Base-by-base conservation (phyloP, 2,888 invertebrate species). In the Dyspetes luteomarginatus region DNA sequence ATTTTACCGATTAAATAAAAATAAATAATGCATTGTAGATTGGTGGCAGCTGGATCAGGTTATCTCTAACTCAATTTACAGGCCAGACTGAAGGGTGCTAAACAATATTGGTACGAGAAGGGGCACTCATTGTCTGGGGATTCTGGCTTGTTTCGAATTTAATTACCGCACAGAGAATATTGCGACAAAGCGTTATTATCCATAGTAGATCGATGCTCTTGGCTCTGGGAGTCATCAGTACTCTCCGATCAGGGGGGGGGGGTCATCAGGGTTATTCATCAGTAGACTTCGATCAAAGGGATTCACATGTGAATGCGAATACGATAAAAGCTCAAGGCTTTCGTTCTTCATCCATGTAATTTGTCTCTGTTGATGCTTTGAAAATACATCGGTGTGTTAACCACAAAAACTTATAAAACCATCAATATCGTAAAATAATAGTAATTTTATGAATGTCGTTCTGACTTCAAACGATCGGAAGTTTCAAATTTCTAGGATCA, bases 321-420 rank as follows among this genome's bases (percentile, higher is more conserved):
- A 86, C 85, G 85, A 87, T 85, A 85, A 87, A 85, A 84, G 85
- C 78, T 87, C 83, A 86, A 76, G 71, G 19, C 56, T n/a, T 28
- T n/a, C 19, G 50, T 9, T 45, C 48, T 19, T 78, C 24, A 45
- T 17, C 17, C 36, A 56, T 19, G 45, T 48, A 69, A 48, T 76
- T 28, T 24, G 41, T 36, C 68, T 75, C 28, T 26, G 48, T 30
- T 17, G 36, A 17, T 36, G 17, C 7, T 56, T 30, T 41, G 17
- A 19, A 52, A 64, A 17, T 26, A 19, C 48, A 12, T 48, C 71
- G 58, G 52, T 48, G 28, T 45, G 60, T 48, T 26, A 19, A 50
- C 50, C 48, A 12, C 9, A 9, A 4, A 9, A 43, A 12, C 15
- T 48, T 30, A 58, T 24, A 24, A 56, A 30, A 17, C 9, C 4